Evolutionary conservation across 1,140 invertebrate genomes (phyloP), one percentile per base, ranked within the genome.

Genomic region (Diachasma alloeum): DNA sequence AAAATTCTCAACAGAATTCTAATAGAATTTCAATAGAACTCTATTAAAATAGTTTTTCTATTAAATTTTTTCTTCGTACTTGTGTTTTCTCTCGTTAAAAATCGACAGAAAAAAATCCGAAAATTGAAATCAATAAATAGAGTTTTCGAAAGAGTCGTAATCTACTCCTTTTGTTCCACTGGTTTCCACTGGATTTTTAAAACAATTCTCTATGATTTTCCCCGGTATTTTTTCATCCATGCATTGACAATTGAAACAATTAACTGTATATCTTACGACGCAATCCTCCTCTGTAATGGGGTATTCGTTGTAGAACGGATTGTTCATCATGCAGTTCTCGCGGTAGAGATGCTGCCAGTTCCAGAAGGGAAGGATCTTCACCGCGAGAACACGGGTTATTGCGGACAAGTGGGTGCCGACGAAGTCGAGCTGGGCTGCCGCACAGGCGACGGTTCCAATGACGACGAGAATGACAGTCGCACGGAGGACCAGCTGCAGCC

Each of bases 261-360:
- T 19, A 59, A 75, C 56, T 75, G 37, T 19, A 80, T 72, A 70
- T 24, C 86, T 81, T 86, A 93, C 92, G 83, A 92, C 87, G 76
- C 92, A 93, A 80, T 93, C 92, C 69, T 92, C 90, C 73, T 90
- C 87, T 10, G 88, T 87, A 17, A 89, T 85, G 0, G 89, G 83
- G 19, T 91, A 89, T 36, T 89, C 89, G 37, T 88, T 90, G 80
- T 91, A 93, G 78, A 91, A 92, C 3, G 92, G 92, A 88, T 92
- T 94, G 42, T 92, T 91, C 53, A 96, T 91, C 78, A 96, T 87
- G 82, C 95, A 96, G 67, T 92, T 91, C 74, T 93, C 92, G 81
- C 94, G 93, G 81, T 95, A 95, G 15, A 95, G 85, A 8, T 92
- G 90, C n/a, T 93, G 93, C 95, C 95, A 96, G 82, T 96, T 94